These are phyloP conservation scores for Clarias macrocephalus DNA, from an alignment of 2,113 vertebrate genomes.

Conservation along the genomic window DNA sequence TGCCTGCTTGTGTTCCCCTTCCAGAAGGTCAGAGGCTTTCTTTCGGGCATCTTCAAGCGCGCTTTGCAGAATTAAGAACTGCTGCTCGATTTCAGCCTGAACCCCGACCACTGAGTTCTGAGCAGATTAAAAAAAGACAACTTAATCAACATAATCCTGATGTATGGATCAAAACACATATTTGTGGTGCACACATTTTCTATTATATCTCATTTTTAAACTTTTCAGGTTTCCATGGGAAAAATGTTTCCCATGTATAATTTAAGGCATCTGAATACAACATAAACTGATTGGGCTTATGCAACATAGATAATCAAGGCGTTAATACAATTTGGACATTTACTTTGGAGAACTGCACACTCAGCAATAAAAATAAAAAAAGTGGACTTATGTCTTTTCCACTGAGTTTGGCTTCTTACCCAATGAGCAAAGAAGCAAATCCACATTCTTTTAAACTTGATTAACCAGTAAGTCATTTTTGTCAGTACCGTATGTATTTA, in stretches of 20 bases:
- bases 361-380: background rate
- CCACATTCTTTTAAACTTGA: no score
- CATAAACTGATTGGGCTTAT: background rate
- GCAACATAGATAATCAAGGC: background rate
- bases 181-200: background rate
- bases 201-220: background rate
- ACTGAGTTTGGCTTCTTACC: background rate
- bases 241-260: background rate
- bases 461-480: no score
- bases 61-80: slow-evolving; percentile 70
- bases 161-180: background rate
- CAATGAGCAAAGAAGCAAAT: background rate
- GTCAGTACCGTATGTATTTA: no score
- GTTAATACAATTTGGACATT: background rate
- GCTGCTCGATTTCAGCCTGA: slow-evolving; percentile 63
- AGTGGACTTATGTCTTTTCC: background rate
- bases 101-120: slow-evolving; percentile 74
- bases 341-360: background rate
- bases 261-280: background rate
- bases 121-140: background rate
- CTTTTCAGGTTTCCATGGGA: background rate
- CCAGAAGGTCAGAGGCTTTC: slow-evolving; percentile 63
- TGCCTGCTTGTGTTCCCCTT: slow-evolving; percentile 68
- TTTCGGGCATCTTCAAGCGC: slow-evolving; percentile 65
- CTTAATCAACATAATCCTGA: background rate